phyloP scores from a whole-genome alignment of 2,113 vertebrate species.

The Menidia beryllina region DNA sequence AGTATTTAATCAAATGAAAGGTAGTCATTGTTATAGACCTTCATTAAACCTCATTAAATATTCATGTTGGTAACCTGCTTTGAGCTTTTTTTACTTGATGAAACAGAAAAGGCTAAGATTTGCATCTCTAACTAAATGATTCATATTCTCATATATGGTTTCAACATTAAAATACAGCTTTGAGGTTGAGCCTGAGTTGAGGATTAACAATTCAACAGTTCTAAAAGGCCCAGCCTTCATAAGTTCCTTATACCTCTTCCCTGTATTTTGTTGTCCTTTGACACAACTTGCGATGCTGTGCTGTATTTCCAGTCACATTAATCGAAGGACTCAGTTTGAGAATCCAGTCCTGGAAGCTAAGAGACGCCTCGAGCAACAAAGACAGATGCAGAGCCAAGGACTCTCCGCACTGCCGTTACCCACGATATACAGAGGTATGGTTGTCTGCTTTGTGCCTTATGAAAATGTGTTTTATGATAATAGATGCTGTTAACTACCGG shows the following conservation, averaged over 20 bases:
- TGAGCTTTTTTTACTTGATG: no score
- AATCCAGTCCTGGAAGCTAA: constrained; percentile 99
- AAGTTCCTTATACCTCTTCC: no score
- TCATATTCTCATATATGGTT: background rate
- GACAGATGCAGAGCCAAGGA: constrained; percentile 97
- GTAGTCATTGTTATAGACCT: no score
- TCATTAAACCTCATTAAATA: no score
- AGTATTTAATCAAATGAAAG: background rate
- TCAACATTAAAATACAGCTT: background rate
- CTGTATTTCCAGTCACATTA: constrained; percentile 93
- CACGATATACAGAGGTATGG: constrained; percentile 94
- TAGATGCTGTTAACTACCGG: no score
- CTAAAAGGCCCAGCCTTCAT: no score
- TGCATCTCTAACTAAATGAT: background rate
- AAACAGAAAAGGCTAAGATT: no score
- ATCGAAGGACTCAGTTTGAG: constrained; percentile 99
- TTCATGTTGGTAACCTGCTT: no score
- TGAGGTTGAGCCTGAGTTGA: background rate
- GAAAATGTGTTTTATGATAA: background rate
- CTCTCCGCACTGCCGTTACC: constrained; percentile 93
- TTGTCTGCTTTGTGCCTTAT: background rate
- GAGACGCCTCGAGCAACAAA: constrained; percentile 94
- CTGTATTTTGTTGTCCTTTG: background rate
- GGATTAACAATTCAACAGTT: background rate
- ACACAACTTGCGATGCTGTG: constrained; percentile 9